Percentiles rank a stretch among this genome's conserved stretches.
Evolutionary conservation across 1,140 invertebrate species (phyloP).

Genomic region (Linepithema humile): DNA sequence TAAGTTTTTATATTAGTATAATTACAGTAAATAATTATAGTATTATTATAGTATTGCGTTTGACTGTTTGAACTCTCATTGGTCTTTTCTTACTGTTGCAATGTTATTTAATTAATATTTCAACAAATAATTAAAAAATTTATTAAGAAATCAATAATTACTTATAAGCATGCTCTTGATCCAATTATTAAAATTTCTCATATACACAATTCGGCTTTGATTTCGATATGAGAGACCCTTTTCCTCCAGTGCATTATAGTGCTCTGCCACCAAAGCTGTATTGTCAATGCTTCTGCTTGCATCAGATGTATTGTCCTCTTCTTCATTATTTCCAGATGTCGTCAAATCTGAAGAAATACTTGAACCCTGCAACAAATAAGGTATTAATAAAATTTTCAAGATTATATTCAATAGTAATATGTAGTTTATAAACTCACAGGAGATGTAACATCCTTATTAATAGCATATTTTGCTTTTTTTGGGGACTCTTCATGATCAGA

Average conservation of each 20-base stretch:
- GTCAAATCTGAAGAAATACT: conserved; percentile 72
- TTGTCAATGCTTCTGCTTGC: conserved; percentile 74
- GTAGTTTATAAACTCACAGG: not conserved
- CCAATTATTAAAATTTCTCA: conserved; percentile 99
- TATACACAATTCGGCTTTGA: conserved; percentile 95
- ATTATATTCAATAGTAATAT: not conserved
- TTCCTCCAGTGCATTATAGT: conserved; percentile 94
- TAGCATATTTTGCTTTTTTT: conserved; percentile 42
- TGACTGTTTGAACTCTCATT: not conserved
- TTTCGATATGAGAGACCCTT: conserved; percentile 91
- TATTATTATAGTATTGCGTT: too few relatives aligned
- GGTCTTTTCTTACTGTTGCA: not conserved
- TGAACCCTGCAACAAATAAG: conserved; percentile 62
- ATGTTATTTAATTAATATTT: not conserved
- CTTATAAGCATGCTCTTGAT: conserved; percentile 97
- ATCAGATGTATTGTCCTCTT: conserved; percentile 37
- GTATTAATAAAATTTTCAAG: not conserved
- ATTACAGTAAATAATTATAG: not conserved
- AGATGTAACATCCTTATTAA: conserved; percentile 30
- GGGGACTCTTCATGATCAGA: conserved; percentile 31
- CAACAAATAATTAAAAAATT: too few relatives aligned
- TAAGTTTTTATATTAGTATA: not conserved
- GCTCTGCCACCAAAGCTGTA: conserved; percentile 89
- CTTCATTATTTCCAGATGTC: conserved; percentile 54
- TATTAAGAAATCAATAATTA: conserved; percentile 72